Evolutionary conservation across 1,140 invertebrate genomes (phyloP).

Genomic region (Dendrolimus punctatus): DNA sequence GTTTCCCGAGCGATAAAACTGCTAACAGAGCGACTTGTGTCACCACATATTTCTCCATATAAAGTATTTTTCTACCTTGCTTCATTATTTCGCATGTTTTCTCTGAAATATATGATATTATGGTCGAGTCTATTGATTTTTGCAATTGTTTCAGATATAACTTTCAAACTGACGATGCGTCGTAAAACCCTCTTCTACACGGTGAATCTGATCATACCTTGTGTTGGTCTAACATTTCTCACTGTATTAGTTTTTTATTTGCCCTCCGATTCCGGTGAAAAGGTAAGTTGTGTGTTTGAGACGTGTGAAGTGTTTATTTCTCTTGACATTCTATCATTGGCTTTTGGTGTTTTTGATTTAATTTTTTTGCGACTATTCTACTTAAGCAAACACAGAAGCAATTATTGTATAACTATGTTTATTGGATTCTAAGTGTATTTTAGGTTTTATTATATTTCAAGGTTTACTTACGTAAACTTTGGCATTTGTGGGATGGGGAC

Average conservation of each 20-base stretch:
- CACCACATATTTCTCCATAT: too few species aligned
- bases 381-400: too few species aligned
- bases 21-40: too few species aligned
- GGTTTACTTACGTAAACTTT: too few species aligned
- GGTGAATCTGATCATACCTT: conserved; percentile 96
- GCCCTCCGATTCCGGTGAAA: conserved; percentile 98
- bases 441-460: too few species aligned
- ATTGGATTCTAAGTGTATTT: too few species aligned
- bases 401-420: too few species aligned
- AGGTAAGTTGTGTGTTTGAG: conserved; percentile 74
- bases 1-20: too few species aligned
- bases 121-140: not conserved
- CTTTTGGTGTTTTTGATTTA: not conserved
- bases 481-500: too few species aligned
- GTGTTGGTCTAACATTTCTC: conserved; percentile 97
- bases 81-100: not conserved
- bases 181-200: conserved; percentile 97
- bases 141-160: conserved; percentile 56
- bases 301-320: conserved; percentile 5
- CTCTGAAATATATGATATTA: too few species aligned
- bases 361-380: too few species aligned
- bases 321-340: conserved; percentile 6
- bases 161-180: conserved; percentile 94
- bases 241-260: conserved; percentile 98
- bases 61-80: too few species aligned